Base-by-base conservation (phyloP, 2,113 vertebrate genomes). In the Mola mola region DNA sequence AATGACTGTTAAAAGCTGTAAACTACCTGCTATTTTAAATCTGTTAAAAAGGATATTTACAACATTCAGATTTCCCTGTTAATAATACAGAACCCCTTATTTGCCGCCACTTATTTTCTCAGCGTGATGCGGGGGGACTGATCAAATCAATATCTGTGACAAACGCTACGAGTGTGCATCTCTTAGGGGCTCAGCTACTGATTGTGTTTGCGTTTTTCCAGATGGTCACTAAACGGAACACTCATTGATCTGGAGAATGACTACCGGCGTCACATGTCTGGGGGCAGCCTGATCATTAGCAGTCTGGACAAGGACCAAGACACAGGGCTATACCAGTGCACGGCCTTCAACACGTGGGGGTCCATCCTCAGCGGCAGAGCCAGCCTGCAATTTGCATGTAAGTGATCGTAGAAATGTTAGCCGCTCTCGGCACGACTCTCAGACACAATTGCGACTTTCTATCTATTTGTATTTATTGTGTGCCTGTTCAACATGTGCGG, bases 201-300 rank as follows among this genome's bases (percentile, higher is more conserved):
- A 93, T 91, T 93, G 91, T 93, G 90, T 93, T 91, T 92, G 90
- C 88, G 37, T 92, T 91, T 91, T 87, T 89, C 44, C 91, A 95
- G 94, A 86, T 95, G 94, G 94, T 93, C 92, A 72, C 92, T 94
- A 86, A 95, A 95, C 74, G 94, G 93, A 81, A 95, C 93, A 42
- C 75, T 90, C 73, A 91, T 95, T 78, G 91, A 94, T 89, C 91
- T 87, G 53, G 88, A 70, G 67, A 83, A 85, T 81, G 90, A 92
- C 79, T 90, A 92, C 84, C 91, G 88, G 79, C 93, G 91, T 87
- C 91, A 82, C 73, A 71, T 93, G 90, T 91, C 82, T 66, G 89
- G 90, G 75, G 94, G 92, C 70, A 92, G 88, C 86, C 93, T 95
- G 64, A 89, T 94, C 84, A 90, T 95, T 80, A 86, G 83, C 59